Base-by-base conservation (phyloP, 2,888 invertebrate genomes). In the Drosophila fulvimacula region DNA sequence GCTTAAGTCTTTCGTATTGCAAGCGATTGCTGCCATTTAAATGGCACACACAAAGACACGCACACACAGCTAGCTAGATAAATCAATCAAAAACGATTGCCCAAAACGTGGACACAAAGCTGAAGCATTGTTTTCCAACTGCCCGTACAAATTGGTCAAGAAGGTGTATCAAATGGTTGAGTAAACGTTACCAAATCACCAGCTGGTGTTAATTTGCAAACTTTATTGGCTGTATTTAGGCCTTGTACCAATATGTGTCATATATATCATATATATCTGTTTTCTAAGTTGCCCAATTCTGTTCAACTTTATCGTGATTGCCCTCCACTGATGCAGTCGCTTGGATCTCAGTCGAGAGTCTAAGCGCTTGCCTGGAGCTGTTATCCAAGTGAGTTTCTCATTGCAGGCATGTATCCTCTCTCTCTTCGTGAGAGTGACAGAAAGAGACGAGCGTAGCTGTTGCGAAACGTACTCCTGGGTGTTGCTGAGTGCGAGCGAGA, bases 1-100 rank as follows among this genome's bases (percentile, higher is more conserved):
- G 67, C 76, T 52, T 82, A 79, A 82, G 75, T 86, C 80, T 72
- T 86, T 86, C 48, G 72, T 77, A 49, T 76, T 55, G 63, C 70
- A 63, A 60, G 56, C 64, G 38, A 52, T 56, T 55, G 59, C 56
- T 52, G 41, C 17, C 61, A 67, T 38, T 60, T 61, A 63, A 67
- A 67, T 67, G 55, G 70, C 63, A 66, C 61, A 46, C 60, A 51
- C 61, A 38, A 42, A 49, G 34, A 41, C 32, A 24, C 24, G 5
- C 10, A 27, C 27, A 15, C 46, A 46, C 17, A 32, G 30, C 19
- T 17, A 5, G 30, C 46, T 48, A 17, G 13, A 62, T 62, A 61
- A 76, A 67, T 76, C 76, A 64, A 76, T 68, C 68, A 68, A 76
- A 67, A 67, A 11, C 63, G 60, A 64, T 71, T 71, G 58, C 63